Evolutionary conservation across 37 sponge, comb jelly and placozoan genomes (phyloP).

Genomic region (Beroe forskalii): DNA sequence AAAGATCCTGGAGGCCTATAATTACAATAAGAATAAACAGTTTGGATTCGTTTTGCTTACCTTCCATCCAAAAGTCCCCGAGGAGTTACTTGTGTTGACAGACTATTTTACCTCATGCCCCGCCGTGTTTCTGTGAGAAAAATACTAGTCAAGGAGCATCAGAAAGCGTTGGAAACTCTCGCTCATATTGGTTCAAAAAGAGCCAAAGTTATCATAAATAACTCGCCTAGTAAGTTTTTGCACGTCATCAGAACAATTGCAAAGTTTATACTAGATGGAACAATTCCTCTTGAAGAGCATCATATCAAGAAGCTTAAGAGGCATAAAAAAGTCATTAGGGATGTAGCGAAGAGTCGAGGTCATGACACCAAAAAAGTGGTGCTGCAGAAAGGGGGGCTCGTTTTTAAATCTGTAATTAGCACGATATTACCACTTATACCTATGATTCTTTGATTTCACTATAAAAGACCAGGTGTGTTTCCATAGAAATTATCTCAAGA

Average conservation of each 20-base stretch:
- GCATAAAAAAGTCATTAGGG: neutral
- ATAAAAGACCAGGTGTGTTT: too few species aligned
- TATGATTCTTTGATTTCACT: neutral
- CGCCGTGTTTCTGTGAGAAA: constrained; percentile 34
- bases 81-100: constrained; percentile 35
- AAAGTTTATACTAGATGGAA: neutral
- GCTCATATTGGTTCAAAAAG: constrained; percentile 26
- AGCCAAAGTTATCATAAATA: constrained; percentile 8
- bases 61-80: constrained; percentile 58
- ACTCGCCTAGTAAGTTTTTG: constrained; percentile 6
- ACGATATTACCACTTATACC: constrained; percentile 33
- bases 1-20: constrained; percentile 37
- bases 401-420: neutral
- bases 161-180: constrained; percentile 1
- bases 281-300: constrained; percentile 15
- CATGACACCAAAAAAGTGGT: neutral
- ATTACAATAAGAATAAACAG: constrained; percentile 33
- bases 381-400: constrained; percentile 4
- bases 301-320: neutral
- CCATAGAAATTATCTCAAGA: too few species aligned
- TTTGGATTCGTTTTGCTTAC: constrained; percentile 49
- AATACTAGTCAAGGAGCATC: neutral
- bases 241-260: neutral
- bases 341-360: neutral
- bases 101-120: constrained; percentile 28